A percentile compares a stretch with the other conserved stretches of the same genome.
Conservation (phyloP, 2,113 vertebrate genomes). For the Tachycineta bicolor region DNA sequence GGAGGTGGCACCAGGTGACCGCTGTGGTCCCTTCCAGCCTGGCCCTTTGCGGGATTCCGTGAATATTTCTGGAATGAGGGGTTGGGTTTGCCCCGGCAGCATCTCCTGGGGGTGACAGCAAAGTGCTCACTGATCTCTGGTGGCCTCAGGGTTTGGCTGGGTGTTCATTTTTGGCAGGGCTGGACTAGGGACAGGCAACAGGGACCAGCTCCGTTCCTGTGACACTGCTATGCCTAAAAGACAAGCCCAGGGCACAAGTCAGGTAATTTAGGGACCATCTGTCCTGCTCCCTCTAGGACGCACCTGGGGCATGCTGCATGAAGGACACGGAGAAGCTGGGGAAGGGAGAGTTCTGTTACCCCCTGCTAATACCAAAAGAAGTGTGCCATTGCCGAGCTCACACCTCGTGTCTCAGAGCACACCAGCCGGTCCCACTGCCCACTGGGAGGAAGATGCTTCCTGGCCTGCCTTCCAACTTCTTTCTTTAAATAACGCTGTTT, state of each 20-base stretch:
- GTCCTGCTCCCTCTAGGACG: not conserved
- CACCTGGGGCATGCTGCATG: not conserved
- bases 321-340: not conserved
- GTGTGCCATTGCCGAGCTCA: not conserved
- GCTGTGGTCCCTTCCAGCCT: not conserved
- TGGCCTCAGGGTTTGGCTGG: too few relatives aligned
- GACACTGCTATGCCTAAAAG: not conserved
- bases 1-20: not conserved
- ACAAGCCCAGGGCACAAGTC: not conserved
- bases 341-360: not conserved
- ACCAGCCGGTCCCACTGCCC: not conserved
- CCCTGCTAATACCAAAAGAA: not conserved
- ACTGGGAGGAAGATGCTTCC: not conserved
- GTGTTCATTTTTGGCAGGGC: not conserved
- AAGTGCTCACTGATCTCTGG: not conserved
- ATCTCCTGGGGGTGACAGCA: not conserved
- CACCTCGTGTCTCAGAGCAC: not conserved
- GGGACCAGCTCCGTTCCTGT: not conserved
- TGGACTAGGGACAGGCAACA: too few relatives aligned
- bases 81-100: not conserved
- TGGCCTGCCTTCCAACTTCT: not conserved
- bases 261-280: fast-evolving
- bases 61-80: not conserved
- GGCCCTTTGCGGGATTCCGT: fast-evolving
- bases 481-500: not conserved